Conservation (phyloP, 1,140 invertebrate species). For the Cheumatopsyche charites region DNA sequence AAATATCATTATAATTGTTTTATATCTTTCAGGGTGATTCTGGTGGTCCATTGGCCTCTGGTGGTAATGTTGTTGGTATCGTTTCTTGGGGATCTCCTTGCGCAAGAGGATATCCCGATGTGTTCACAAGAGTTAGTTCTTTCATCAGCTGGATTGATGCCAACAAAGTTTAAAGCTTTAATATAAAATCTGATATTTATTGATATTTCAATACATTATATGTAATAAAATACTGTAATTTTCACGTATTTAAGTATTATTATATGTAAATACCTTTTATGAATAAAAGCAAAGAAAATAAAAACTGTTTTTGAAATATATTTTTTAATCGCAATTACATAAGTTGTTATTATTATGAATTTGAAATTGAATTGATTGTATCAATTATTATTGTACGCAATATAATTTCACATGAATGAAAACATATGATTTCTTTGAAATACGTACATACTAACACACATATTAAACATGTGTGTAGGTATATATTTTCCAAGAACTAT, state of each 20-base stretch:
- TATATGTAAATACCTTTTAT: too few relatives aligned
- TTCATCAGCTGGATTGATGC: constrained; percentile 56
- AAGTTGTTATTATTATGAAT: too few relatives aligned
- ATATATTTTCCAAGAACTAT: too few relatives aligned
- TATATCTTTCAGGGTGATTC: constrained; percentile 52
- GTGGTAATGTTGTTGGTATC: constrained; percentile 58
- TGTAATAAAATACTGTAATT: too few relatives aligned
- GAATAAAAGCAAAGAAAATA: too few relatives aligned
- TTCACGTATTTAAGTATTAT: too few relatives aligned
- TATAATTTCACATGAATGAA: too few relatives aligned
- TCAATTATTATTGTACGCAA: too few relatives aligned
- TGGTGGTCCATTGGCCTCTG: constrained; percentile 57
- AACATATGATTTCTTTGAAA: too few relatives aligned
- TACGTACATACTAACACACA: too few relatives aligned
- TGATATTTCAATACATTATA: background rate
- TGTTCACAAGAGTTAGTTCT: constrained; percentile 65
- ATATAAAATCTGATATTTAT: background rate
- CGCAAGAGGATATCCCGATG: constrained; percentile 64
- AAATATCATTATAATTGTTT: background rate
- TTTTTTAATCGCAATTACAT: background rate
- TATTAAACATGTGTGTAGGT: too few relatives aligned
- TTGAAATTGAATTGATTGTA: too few relatives aligned
- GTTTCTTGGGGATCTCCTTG: constrained; percentile 67
- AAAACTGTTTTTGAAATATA: background rate
- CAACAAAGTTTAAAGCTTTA: constrained; percentile 17